phyloP scores from a whole-genome alignment of 53 echinoderm and acorn worm genomes.

The Patiria pectinifera region DNA sequence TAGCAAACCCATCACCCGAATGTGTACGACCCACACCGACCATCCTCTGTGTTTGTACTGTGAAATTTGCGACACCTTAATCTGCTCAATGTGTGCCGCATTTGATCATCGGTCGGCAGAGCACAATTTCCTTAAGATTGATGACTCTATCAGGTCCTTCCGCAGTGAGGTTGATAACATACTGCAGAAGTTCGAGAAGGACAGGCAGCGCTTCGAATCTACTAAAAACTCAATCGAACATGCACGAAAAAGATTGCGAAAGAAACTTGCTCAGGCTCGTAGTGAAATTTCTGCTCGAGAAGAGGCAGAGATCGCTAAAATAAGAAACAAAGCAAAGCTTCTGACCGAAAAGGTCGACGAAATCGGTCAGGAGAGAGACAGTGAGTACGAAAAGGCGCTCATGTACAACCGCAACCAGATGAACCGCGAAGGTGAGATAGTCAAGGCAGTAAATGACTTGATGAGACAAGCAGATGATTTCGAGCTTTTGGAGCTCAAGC shows the following conservation, averaged over 20 bases:
- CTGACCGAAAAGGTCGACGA: background rate
- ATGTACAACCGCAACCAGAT: background rate
- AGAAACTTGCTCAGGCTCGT: background rate
- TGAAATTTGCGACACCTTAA: background rate
- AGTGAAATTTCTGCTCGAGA: background rate
- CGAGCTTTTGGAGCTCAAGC: background rate
- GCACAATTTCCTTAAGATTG: background rate
- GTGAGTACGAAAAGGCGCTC: background rate
- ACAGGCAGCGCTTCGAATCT: background rate
- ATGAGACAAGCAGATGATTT: background rate
- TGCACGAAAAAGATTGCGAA: background rate
- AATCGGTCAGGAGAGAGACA: background rate
- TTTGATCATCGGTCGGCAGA: background rate
- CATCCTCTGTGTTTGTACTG: conserved; percentile 12
- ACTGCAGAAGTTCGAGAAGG: background rate
- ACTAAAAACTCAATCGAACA: too few relatives aligned
- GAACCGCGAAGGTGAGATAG: background rate
- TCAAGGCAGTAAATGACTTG: background rate
- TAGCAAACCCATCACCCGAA: too few relatives aligned
- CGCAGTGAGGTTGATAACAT: background rate
- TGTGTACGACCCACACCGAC: background rate
- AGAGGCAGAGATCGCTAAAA: background rate
- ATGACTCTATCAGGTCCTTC: background rate
- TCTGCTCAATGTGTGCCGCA: background rate
- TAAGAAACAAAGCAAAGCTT: background rate